Conservation (phyloP, 2,888 invertebrate species). For the Catotricha subobsoleta region DNA sequence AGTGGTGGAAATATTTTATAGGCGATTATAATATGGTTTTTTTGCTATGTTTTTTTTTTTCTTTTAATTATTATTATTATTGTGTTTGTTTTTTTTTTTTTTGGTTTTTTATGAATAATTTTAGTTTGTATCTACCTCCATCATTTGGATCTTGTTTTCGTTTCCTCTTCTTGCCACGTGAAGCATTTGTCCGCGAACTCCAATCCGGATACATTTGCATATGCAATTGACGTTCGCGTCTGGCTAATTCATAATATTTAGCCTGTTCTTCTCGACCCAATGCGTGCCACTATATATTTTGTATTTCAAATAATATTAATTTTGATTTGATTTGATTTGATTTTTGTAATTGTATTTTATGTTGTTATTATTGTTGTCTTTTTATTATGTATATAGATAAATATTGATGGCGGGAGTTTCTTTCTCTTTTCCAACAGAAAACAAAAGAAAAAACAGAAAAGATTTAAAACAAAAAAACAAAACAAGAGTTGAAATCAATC, state of each 20-base stretch:
- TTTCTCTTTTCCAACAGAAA: background rate
- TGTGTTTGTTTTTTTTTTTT: background rate
- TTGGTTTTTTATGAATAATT: slow-evolving; percentile 4
- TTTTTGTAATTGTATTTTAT: background rate
- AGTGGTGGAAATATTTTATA: too few species aligned
- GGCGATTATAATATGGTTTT: too few species aligned
- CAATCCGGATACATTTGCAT: slow-evolving; percentile 99
- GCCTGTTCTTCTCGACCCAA: slow-evolving; percentile 98
- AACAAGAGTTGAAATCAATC: too few species aligned
- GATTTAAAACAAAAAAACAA: too few species aligned
- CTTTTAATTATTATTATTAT: background rate
- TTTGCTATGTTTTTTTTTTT: slow-evolving; percentile 2
- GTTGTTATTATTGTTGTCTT: background rate
- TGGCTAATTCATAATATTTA: slow-evolving; percentile 98
- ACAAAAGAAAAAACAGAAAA: too few species aligned
- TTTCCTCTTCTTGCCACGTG: slow-evolving; percentile 99
- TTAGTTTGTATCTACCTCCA: slow-evolving; percentile 51
- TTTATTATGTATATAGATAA: too few species aligned
- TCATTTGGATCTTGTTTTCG: slow-evolving; percentile 94
- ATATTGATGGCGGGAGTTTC: background rate
- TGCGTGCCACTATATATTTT: slow-evolving; percentile 79
- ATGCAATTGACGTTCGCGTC: slow-evolving; percentile 96
- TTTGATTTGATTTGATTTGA: slow-evolving; percentile 2
- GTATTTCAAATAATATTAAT: background rate
- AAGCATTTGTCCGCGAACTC: slow-evolving; percentile 99